phyloP scores from a whole-genome alignment of 2,888 invertebrate species.

The Argyra leucocephala region DNA sequence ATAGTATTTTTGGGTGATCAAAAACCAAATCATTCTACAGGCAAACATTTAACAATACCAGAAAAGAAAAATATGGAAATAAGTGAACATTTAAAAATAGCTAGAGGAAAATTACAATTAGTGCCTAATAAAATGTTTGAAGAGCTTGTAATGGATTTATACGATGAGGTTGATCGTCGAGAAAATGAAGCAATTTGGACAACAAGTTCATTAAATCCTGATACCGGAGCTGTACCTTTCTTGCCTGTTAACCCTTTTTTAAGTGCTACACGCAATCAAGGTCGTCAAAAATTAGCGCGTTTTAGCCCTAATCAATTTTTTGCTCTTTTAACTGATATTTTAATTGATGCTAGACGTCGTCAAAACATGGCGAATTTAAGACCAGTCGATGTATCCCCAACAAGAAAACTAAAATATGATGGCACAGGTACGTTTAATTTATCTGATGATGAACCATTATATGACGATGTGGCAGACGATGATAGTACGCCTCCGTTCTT shows the following conservation, averaged over 20 bases:
- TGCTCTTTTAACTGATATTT: conserved; percentile 78
- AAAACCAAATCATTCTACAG: conserved; percentile 72
- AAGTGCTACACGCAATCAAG: conserved; percentile 93
- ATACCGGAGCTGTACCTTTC: conserved; percentile 83
- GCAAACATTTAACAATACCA: conserved; percentile 80
- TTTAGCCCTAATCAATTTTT: conserved; percentile 84
- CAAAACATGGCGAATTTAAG: conserved; percentile 57
- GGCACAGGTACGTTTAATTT: conserved; percentile 49
- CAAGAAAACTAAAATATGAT: conserved; percentile 27
- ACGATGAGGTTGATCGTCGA: conserved; percentile 93
- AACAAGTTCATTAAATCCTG: conserved; percentile 62
- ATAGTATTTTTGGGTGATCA: conserved; percentile 79
- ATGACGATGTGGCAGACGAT: conserved; percentile 90
- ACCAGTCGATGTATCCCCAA: conserved; percentile 44
- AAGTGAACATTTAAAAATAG: conserved; percentile 72
- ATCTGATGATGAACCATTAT: conserved; percentile 83
- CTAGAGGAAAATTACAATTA: conserved; percentile 73
- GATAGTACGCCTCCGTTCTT: conserved; percentile 45
- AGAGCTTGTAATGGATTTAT: conserved; percentile 93
- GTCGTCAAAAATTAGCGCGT: conserved; percentile 91
- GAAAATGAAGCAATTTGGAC: conserved; percentile 89
- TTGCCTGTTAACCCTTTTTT: conserved; percentile 91
- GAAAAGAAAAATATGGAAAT: conserved; percentile 59
- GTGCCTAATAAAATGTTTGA: conserved; percentile 89
- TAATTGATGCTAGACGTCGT: conserved; percentile 78